Percentiles rank a stretch among this genome's conserved stretches.
phyloP scores from a whole-genome alignment of 2,113 vertebrate species.

The Geococcyx californianus region DNA sequence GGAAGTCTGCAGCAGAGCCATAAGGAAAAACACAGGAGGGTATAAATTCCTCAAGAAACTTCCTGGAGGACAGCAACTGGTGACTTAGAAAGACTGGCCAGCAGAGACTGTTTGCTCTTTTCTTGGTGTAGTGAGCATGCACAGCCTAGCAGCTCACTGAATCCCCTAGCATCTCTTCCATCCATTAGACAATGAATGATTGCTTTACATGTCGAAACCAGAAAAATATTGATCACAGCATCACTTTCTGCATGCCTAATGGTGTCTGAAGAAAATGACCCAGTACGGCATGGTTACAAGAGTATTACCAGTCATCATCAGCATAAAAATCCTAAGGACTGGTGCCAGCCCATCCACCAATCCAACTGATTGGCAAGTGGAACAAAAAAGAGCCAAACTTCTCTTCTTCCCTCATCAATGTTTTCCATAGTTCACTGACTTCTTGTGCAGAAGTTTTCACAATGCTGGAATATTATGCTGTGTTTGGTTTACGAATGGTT shows the following conservation, averaged over 20 bases:
- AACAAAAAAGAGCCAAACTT: not conserved
- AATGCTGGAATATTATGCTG: not conserved
- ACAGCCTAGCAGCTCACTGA: not conserved
- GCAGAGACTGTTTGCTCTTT: not conserved
- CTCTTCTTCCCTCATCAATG: not conserved
- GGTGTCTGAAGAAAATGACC: not conserved
- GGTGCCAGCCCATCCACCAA: not conserved
- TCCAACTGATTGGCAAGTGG: not conserved
- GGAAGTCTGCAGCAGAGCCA: not conserved
- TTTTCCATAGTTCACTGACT: not conserved
- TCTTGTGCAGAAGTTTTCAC: not conserved
- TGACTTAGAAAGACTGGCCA: not conserved
- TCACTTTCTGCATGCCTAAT: not conserved
- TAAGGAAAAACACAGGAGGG: not conserved
- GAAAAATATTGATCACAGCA: not conserved
- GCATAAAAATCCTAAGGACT: not conserved
- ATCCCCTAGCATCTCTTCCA: not conserved
- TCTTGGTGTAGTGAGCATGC: not conserved
- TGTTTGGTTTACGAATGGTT: not conserved
- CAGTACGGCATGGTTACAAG: not conserved
- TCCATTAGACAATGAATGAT: not conserved
- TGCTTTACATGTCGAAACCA: not conserved
- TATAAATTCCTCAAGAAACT: not conserved
- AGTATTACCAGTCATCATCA: not conserved
- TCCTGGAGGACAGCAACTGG: not conserved